Conservation (phyloP, 2,888 invertebrate species). For the Caradrina kadenii region DNA sequence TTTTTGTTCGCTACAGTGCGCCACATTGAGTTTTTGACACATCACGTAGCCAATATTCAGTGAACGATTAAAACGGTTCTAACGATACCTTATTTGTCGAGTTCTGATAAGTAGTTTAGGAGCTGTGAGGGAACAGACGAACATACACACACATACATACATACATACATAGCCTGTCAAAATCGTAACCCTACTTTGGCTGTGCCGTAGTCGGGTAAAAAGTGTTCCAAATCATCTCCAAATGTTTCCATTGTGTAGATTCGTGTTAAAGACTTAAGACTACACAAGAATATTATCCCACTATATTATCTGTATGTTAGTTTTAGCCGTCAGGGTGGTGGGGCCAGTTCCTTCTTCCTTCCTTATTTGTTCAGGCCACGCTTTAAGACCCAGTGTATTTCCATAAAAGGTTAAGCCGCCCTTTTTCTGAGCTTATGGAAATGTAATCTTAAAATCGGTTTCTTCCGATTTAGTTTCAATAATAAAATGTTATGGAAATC, state of each 20-base stretch:
- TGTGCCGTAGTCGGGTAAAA: no score
- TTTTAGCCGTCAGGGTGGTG: constrained; percentile 36
- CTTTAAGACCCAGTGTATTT: constrained; percentile 70
- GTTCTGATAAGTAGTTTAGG: no score
- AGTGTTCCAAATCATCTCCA: constrained; percentile 16
- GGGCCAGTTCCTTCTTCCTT: constrained; percentile 64
- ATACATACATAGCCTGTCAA: no score
- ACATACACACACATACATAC: no score
- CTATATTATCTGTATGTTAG: constrained; percentile 50
- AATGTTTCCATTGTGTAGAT: constrained; percentile 37
- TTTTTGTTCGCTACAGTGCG: no score
- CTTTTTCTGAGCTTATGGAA: constrained; percentile 64
- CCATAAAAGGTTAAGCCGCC: constrained; percentile 71
- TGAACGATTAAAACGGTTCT: no score
- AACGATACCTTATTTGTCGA: no score
- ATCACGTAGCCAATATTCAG: no score
- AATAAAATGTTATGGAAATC: constrained; percentile 61
- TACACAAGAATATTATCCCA: constrained; percentile 34
- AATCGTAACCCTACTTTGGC: no score
- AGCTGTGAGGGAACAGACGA: no score
- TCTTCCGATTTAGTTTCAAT: constrained; percentile 61
- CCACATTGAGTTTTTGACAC: no score
- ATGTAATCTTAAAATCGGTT: constrained; percentile 66
- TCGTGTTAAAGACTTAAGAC: constrained; percentile 22
- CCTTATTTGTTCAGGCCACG: constrained; percentile 74